Evolutionary conservation across 1,140 invertebrate species (phyloP).

Genomic region (Conus betulinus): DNA sequence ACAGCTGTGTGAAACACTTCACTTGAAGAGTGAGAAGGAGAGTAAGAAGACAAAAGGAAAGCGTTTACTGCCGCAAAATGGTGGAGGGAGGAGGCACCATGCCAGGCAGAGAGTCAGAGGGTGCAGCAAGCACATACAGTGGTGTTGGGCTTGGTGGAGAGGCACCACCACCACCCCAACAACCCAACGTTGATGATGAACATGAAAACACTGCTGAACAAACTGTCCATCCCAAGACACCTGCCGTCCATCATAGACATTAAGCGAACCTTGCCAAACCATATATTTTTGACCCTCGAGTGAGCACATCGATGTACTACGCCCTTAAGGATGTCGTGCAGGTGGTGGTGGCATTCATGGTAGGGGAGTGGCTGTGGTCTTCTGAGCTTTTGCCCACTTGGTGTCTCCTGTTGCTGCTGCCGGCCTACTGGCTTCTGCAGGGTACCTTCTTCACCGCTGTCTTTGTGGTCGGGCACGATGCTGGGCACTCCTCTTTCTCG

Average conservation of each 20-base stretch:
- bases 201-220: constrained; percentile 38
- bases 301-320: constrained; percentile 69
- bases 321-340: constrained; percentile 66
- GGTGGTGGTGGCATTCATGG: constrained; percentile 59
- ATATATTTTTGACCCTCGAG: constrained; percentile 69
- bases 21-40: background rate
- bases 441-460: constrained; percentile 74
- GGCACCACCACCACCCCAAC: background rate
- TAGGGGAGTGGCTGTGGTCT: constrained; percentile 42
- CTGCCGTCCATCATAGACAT: constrained; percentile 66
- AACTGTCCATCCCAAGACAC: constrained; percentile 46
- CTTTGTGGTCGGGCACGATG: constrained; percentile 76
- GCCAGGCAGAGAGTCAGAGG: background rate
- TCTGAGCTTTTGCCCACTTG: constrained; percentile 36
- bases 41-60: background rate
- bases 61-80: background rate
- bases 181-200: background rate
- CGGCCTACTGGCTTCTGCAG: constrained; percentile 66
- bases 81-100: constrained; percentile 17
- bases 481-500: constrained; percentile 76
- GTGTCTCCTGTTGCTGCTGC: constrained; percentile 42
- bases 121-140: background rate
- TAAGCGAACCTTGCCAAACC: constrained; percentile 65
- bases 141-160: constrained; percentile 9
- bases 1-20: too few species aligned